Evolutionary conservation across 2,797 vertebrate genomes (phyloP), one percentile per base, ranked within the genome.

Genomic region (Remorina albescens): DNA sequence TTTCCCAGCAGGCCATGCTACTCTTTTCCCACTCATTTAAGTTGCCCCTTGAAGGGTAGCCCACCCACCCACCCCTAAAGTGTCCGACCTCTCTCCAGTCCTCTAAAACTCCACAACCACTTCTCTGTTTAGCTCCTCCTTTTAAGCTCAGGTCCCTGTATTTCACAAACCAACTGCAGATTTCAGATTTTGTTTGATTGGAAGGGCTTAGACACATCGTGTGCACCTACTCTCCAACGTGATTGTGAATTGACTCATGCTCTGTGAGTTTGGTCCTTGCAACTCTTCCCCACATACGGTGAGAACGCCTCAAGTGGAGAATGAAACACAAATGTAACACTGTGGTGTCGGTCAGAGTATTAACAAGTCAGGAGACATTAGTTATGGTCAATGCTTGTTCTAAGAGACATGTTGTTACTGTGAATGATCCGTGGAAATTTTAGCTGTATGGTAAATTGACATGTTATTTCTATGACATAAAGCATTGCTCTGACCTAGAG

Each of bases 1-100:
- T 87, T 91, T 85, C 89, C 81, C 90, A 89, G 85, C 81, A 89
- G 76, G 83, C 74, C 50, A 39, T 75, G 77, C 80, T 78, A 72
- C 82, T 84, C 65, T 84, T 83, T 83, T 32, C 79, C 83, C 74
- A 68, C 80, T 88, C 83, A 76, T 86, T 90, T 84, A 79, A 73
- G 82, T 76, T 81, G 84, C 65, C 51, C 76, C 67, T 80, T 78
- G 56, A 72, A 74, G 51, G 65, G 53, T 18, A 69, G 82, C 63
- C 44, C 42, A 67, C 73, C 67, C 42, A 67, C 73, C 49, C 74
- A 61, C 74, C 73, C 73, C 71, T 58, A 61, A 57, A 83, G 47
- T 42, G 59, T 65, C 65, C 15, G 11, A 69, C 64, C 74, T 62
- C 75, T 71, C 67, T 82, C 65, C 60, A 67, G 69, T 50, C 49